Conservation (phyloP, 2,113 vertebrate genomes). For the Phalacrocorax pelagicus region DNA sequence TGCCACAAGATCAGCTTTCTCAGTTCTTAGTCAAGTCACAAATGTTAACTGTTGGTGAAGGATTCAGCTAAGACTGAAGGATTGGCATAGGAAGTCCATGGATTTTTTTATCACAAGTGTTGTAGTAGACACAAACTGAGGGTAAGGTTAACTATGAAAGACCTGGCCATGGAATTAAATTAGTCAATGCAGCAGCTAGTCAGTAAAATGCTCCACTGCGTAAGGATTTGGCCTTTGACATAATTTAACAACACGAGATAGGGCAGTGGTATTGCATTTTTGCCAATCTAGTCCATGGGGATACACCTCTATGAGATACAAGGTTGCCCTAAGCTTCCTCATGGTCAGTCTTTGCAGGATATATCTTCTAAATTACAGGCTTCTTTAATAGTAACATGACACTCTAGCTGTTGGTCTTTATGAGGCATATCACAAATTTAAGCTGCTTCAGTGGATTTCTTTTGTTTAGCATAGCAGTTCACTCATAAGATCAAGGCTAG, state of each 20-base stretch:
- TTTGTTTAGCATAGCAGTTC: neutral
- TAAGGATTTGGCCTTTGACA: neutral
- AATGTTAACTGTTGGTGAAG: neutral
- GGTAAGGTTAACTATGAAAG: neutral
- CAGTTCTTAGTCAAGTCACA: neutral
- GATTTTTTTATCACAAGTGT: neutral
- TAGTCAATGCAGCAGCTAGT: neutral
- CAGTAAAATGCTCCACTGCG: neutral
- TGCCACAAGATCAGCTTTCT: neutral
- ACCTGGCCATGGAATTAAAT: neutral
- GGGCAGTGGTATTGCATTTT: neutral
- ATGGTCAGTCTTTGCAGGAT: neutral
- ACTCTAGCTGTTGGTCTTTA: neutral
- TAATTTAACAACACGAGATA: neutral
- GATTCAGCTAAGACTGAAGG: neutral
- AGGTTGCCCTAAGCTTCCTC: neutral
- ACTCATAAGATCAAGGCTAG: neutral
- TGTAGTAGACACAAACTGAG: neutral
- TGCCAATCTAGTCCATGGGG: neutral
- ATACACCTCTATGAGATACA: neutral
- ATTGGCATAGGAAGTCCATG: neutral
- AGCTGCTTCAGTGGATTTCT: neutral
- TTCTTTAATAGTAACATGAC: neutral
- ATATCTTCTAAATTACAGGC: neutral
- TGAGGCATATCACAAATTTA: neutral